A percentile compares a stretch with the other conserved stretches of the same genome.
Conservation (phyloP, 2,888 invertebrate genomes). For the Drosophila lacicola region DNA sequence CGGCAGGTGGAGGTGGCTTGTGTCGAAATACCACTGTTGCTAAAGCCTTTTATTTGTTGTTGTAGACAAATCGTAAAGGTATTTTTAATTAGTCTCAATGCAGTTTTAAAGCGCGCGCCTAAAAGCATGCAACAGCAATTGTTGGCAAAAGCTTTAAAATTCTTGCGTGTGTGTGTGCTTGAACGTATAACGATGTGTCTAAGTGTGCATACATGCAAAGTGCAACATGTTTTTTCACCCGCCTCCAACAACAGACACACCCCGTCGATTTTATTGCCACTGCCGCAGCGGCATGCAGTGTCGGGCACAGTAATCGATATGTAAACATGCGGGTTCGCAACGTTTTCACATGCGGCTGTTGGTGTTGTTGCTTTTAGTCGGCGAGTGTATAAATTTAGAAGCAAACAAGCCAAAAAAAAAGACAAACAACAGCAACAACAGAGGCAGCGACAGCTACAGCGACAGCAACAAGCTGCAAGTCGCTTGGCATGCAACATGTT, state of each 20-base stretch:
- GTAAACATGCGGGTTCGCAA: constrained; percentile 71
- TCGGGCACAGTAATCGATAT: constrained; percentile 69
- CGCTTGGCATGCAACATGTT: constrained; percentile 74
- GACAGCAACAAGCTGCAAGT: constrained; percentile 67
- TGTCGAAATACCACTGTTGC: constrained; percentile 47
- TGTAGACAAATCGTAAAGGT: constrained; percentile 56
- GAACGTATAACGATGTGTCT: constrained; percentile 13
- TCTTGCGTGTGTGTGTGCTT: constrained; percentile 5
- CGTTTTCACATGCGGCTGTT: constrained; percentile 13
- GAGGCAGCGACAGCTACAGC: constrained; percentile 25
- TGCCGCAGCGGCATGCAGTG: constrained; percentile 13
- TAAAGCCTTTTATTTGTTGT: constrained; percentile 60
- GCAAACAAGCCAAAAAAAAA: constrained; percentile 49
- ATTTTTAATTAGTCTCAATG: constrained; percentile 72
- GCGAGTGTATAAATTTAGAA: constrained; percentile 72
- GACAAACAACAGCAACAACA: constrained; percentile 14
- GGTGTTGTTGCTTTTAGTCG: constrained; percentile 16
- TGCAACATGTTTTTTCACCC: constrained; percentile 66
- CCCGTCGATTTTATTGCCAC: constrained; percentile 62
- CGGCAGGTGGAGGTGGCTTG: constrained; percentile 4
- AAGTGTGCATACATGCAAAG: constrained; percentile 36
- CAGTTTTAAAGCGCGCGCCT: constrained; percentile 45
- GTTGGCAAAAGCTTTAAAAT: constrained; percentile 30
- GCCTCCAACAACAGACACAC: constrained; percentile 29
- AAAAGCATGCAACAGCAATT: constrained; percentile 15